These are phyloP conservation scores for Atlantisia rogersi DNA, from an alignment of 2,113 vertebrate genomes.

Conservation along the genomic window DNA sequence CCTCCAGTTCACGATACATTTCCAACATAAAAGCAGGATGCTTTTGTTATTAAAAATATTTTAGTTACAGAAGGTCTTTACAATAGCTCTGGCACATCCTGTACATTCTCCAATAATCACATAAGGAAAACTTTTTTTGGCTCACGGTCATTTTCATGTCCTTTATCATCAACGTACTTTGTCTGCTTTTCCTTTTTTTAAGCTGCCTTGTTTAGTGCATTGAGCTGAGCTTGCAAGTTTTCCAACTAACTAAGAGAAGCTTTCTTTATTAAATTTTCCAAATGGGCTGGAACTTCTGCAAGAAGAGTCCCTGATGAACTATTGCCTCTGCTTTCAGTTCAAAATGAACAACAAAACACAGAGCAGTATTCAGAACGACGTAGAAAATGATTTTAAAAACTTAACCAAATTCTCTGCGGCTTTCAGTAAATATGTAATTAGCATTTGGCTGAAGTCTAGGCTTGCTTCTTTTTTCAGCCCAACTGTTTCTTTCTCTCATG, in stretches of 20 bases:
- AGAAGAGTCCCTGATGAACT: not conserved
- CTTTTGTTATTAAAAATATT: conserved; percentile 58
- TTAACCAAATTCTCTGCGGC: not conserved
- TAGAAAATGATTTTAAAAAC: not conserved
- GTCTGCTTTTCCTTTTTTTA: not conserved
- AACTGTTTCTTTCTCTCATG: not conserved
- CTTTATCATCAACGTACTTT: not conserved
- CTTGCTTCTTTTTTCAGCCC: not conserved
- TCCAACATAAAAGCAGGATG: conserved; percentile 57
- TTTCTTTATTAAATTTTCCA: conserved; percentile 47
- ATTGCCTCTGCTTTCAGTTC: not conserved
- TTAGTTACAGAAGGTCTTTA: conserved; percentile 53
- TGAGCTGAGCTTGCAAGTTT: not conserved
- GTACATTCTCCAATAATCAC: conserved; percentile 8
- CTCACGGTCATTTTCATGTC: conserved; percentile 28
- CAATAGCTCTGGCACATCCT: conserved; percentile 55
- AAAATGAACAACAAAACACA: not conserved
- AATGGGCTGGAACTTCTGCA: conserved; percentile 16
- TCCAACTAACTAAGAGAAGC: not conserved
- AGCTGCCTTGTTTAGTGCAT: not conserved
- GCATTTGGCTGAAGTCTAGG: not conserved
- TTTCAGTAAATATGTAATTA: not conserved
- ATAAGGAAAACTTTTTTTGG: conserved; percentile 46
- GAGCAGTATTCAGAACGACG: not conserved
- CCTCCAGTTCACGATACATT: not conserved